A percentile compares a stretch with the other conserved stretches of the same genome.
Conservation (phyloP, 2,888 invertebrate genomes). For the Alviniconcha strummeri region DNA sequence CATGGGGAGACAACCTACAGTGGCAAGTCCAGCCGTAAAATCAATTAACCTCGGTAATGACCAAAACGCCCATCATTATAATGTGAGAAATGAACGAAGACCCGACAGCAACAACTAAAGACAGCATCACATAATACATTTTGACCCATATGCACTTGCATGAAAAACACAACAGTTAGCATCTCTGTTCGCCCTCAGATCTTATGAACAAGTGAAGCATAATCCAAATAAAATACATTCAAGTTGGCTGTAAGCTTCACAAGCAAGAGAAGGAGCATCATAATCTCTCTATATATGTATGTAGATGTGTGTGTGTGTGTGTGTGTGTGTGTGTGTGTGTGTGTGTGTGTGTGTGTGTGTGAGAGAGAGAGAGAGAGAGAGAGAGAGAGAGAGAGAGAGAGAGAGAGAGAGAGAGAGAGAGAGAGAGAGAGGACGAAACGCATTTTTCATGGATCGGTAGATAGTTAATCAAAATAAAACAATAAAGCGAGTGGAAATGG, state of each 20-base stretch:
- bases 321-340: not conserved
- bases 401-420: slow-evolving; percentile 30
- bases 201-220: not conserved
- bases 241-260: not conserved
- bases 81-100: not conserved
- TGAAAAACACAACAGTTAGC: too few relatives aligned
- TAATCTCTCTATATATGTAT: not conserved
- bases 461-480: not conserved
- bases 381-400: slow-evolving; percentile 29
- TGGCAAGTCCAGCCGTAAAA: too few relatives aligned
- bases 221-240: not conserved
- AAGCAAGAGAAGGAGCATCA: too few relatives aligned
- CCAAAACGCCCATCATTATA: too few relatives aligned
- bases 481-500: too few relatives aligned
- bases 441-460: not conserved
- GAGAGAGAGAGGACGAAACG: slow-evolving; percentile 18
- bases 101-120: too few relatives aligned
- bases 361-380: slow-evolving; percentile 26
- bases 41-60: too few relatives aligned
- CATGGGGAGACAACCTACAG: not conserved
- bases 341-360: not conserved
- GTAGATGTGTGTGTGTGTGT: not conserved
- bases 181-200: too few relatives aligned
- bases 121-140: too few relatives aligned
- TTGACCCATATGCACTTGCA: too few relatives aligned